Evolutionary conservation across 2,888 invertebrate species (phyloP).

Genomic region (Erebia palarica): DNA sequence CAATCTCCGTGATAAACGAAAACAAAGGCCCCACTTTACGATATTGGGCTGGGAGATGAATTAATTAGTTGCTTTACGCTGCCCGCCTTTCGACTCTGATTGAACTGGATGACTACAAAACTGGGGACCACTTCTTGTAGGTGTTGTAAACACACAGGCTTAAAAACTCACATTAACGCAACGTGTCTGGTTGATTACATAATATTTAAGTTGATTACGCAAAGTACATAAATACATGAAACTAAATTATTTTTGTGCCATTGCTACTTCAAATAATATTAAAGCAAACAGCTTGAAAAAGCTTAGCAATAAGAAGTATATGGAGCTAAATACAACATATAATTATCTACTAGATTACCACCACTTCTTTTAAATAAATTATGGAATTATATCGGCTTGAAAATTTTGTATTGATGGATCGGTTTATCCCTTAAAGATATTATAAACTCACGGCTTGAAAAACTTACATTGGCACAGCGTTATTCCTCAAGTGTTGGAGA

Average conservation of each 20-base stretch:
- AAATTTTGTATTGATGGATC: too few species aligned
- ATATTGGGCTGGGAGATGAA: slow-evolving; percentile 38
- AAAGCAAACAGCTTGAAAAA: too few species aligned
- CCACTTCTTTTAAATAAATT: too few species aligned
- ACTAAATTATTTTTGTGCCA: background rate
- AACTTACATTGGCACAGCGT: too few species aligned
- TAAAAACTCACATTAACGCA: background rate
- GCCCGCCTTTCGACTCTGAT: slow-evolving; percentile 25
- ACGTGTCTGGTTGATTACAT: background rate
- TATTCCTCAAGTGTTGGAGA: too few species aligned
- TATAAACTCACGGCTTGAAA: too few species aligned
- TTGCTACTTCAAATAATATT: too few species aligned
- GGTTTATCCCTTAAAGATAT: too few species aligned
- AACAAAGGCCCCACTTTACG: slow-evolving; percentile 38
- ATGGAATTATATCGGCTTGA: too few species aligned
- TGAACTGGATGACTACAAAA: slow-evolving; percentile 10
- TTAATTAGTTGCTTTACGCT: slow-evolving; percentile 39
- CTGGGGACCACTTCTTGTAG: background rate
- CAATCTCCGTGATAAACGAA: slow-evolving; percentile 42
- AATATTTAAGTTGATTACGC: background rate
- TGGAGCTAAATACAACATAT: too few species aligned
- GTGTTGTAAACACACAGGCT: background rate
- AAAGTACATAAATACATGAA: background rate
- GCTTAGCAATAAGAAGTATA: too few species aligned
- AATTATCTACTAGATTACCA: too few species aligned